A percentile compares a stretch with the other conserved stretches of the same genome.
These are phyloP conservation scores for Pseudobourletiella spinata DNA, from an alignment of 1,140 invertebrate genomes.

Conservation along the genomic window DNA sequence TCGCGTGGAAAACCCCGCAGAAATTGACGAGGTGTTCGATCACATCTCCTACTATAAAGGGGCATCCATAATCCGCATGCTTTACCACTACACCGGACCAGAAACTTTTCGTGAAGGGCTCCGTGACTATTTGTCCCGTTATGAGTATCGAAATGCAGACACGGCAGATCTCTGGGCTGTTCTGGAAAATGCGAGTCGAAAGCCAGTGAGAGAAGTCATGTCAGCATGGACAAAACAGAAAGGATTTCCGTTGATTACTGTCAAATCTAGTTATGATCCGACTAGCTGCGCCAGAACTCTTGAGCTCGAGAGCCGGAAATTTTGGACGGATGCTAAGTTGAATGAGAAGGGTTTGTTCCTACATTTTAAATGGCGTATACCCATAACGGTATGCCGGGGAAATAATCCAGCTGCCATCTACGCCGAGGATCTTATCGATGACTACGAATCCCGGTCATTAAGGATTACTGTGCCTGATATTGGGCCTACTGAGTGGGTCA, in stretches of 20 bases:
- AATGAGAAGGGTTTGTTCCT: background rate
- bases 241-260: conserved; percentile 43
- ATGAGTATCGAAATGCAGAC: conserved; percentile 47
- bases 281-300: conserved; percentile 52
- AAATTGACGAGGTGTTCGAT: conserved; percentile 92
- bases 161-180: conserved; percentile 49
- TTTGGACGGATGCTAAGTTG: conserved; percentile 64
- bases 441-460: conserved; percentile 44
- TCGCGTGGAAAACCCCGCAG: conserved; percentile 72
- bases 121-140: conserved; percentile 49
- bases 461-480: conserved; percentile 45
- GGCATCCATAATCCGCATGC: conserved; percentile 88
- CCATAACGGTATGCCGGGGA: conserved; percentile 56
- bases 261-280: conserved; percentile 41
- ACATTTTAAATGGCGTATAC: conserved; percentile 67
- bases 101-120: conserved; percentile 48
- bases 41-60: conserved; percentile 65
- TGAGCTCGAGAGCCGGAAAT: conserved; percentile 70
- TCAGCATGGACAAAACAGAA: conserved; percentile 51
- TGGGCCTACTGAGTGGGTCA: conserved; percentile 67
- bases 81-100: conserved; percentile 90
- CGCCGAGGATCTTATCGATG: conserved; percentile 12
- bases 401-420: conserved; percentile 3
- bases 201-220: conserved; percentile 48
- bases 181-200: conserved; percentile 44